Percentiles rank a stretch among this genome's conserved stretches.
phyloP scores from a whole-genome alignment of 2,888 invertebrate species.

The Salticus scenicus region DNA sequence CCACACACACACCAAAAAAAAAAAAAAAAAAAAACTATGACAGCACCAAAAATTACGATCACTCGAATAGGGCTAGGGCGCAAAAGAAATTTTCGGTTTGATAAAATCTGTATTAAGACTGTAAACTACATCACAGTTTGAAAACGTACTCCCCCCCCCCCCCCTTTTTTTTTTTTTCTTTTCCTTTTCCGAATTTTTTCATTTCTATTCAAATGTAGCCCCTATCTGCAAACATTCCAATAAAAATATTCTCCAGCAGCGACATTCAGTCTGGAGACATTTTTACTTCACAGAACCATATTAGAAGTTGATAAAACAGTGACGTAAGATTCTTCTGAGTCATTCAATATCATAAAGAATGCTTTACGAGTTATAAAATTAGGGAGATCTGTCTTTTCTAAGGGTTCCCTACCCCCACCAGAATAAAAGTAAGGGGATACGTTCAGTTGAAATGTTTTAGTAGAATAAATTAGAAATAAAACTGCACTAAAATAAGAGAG shows the following conservation, averaged over 20 bases:
- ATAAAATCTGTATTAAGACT: conserved; percentile 13
- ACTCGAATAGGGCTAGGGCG: no score
- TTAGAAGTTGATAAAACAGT: conserved; percentile 43
- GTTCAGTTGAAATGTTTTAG: neutral
- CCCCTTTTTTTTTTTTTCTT: neutral
- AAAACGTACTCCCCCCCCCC: neutral
- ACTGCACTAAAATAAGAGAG: neutral
- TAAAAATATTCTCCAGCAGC: neutral
- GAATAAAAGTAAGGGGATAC: no score
- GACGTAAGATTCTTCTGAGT: conserved; percentile 42
- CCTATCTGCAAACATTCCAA: neutral
- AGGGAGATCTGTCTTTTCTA: conserved; percentile 9
- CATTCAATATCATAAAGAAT: conserved; percentile 27
- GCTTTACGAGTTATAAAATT: conserved; percentile 38
- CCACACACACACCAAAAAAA: no score
- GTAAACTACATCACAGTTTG: neutral
- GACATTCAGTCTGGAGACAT: neutral
- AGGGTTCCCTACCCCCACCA: no score
- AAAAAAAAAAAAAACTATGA: no score
- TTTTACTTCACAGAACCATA: conserved; percentile 35
- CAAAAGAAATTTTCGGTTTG: neutral
- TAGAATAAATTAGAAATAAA: conserved; percentile 12
- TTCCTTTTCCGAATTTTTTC: no score
- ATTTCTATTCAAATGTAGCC: neutral
- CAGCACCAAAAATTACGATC: no score